phyloP scores from a whole-genome alignment of 2,113 vertebrate genomes.

The Morone chrysops region DNA sequence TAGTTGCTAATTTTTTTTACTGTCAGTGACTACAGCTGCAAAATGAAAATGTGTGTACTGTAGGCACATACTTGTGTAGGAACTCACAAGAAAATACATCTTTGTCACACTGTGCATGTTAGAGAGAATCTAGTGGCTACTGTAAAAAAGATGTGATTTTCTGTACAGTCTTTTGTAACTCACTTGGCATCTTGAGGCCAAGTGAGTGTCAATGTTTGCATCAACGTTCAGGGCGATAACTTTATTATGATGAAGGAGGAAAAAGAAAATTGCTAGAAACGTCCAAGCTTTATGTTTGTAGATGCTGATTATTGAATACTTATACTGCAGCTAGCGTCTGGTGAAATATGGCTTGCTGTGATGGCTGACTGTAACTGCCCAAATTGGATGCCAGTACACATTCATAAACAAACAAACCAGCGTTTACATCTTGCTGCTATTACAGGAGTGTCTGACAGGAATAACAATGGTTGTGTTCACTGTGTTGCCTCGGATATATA shows the following conservation, averaged over 20 bases:
- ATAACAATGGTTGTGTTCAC: constrained; percentile 46
- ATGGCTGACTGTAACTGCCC: constrained; percentile 40
- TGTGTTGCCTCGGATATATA: constrained; percentile 31
- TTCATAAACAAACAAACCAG: constrained; percentile 60
- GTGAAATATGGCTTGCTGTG: constrained; percentile 47
- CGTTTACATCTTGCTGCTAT: constrained; percentile 42
- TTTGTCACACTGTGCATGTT: neutral
- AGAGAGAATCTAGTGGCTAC: neutral
- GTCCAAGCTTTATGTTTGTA: neutral
- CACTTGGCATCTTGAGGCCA: neutral
- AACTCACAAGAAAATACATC: neutral
- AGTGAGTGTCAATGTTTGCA: neutral
- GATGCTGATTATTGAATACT: constrained; percentile 36
- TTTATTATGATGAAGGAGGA: constrained; percentile 2
- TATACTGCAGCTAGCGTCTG: constrained; percentile 10
- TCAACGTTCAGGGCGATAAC: neutral
- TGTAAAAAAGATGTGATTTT: neutral
- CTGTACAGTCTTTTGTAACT: neutral
- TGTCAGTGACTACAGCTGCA: too few relatives aligned
- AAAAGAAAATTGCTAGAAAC: neutral
- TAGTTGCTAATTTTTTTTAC: neutral
- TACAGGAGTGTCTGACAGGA: constrained; percentile 51
- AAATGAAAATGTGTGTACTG: too few relatives aligned
- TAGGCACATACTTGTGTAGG: neutral
- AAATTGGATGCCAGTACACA: constrained; percentile 48